Evolutionary conservation across 2,888 invertebrate genomes (phyloP).

Genomic region (Fragum fragum): DNA sequence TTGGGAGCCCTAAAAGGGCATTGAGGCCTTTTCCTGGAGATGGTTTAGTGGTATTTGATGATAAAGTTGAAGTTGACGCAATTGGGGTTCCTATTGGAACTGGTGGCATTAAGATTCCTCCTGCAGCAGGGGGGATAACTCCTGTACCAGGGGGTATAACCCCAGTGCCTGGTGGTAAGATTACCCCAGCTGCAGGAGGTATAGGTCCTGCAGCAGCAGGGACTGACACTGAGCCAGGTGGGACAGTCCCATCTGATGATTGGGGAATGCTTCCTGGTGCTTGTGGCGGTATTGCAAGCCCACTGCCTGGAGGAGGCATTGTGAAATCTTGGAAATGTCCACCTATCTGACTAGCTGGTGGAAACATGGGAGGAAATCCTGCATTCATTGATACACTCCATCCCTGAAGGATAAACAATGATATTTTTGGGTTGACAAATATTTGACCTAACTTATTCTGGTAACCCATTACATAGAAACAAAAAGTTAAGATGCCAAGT

Average conservation of each 20-base stretch:
- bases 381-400: conserved; percentile 64
- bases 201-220: background rate
- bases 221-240: background rate
- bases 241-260: background rate
- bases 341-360: conserved; percentile 41
- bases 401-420: conserved; percentile 60
- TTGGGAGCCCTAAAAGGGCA: conserved; percentile 62
- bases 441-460: too few species aligned
- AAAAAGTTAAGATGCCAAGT: too few species aligned
- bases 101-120: background rate
- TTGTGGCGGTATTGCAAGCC: conserved; percentile 55
- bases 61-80: background rate
- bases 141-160: background rate
- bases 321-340: conserved; percentile 58
- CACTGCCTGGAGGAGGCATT: conserved; percentile 61
- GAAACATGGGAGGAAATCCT: conserved; percentile 65
- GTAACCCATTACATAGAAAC: background rate
- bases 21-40: conserved; percentile 56
- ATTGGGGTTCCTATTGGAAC: background rate
- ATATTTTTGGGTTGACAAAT: too few species aligned
- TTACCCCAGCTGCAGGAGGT: conserved; percentile 10
- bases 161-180: background rate
- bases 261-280: conserved; percentile 28
- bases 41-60: conserved; percentile 29
- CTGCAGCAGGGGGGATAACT: background rate